Evolutionary conservation across 64 coral and sea anemone species (phyloP).

Genomic region (Acropora tenuis): DNA sequence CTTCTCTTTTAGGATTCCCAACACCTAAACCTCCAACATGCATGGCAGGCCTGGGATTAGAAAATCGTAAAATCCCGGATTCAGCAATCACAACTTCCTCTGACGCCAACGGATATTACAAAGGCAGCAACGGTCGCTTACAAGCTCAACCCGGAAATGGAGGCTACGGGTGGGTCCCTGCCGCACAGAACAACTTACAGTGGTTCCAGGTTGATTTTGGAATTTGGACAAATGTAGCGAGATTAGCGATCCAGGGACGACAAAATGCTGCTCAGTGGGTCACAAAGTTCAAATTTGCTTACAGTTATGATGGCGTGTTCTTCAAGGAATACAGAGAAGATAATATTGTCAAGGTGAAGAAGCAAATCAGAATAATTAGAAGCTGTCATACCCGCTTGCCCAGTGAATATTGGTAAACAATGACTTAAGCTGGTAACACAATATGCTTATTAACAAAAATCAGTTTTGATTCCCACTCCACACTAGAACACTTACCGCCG

Average conservation of each 20-base stretch:
- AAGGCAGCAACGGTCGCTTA: slow-evolving; percentile 8
- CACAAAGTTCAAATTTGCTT: slow-evolving; percentile 24
- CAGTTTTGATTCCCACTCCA: no score
- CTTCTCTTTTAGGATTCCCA: slow-evolving; percentile 7
- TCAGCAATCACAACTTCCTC: slow-evolving; percentile 42
- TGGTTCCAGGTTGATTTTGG: slow-evolving; percentile 60
- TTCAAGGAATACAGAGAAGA: slow-evolving; percentile 3
- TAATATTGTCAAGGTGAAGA: background rate
- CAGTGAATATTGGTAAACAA: no score
- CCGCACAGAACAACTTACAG: slow-evolving; percentile 3
- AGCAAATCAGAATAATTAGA: no score
- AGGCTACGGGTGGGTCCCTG: slow-evolving; percentile 19
- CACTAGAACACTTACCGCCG: no score
- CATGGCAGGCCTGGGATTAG: slow-evolving; percentile 27
- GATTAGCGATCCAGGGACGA: slow-evolving; percentile 37
- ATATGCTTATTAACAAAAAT: no score
- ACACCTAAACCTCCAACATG: background rate
- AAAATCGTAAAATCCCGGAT: slow-evolving; percentile 9
- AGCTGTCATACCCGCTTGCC: no score
- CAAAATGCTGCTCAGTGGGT: slow-evolving; percentile 31
- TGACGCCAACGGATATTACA: background rate
- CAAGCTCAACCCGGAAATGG: background rate
- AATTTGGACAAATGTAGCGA: slow-evolving; percentile 33
- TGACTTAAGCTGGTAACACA: no score
- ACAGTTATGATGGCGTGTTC: slow-evolving; percentile 53